Percentiles rank a stretch among this genome's conserved stretches.
Evolutionary conservation across 2,113 vertebrate species (phyloP).

Genomic region (Sprattus sprattus): DNA sequence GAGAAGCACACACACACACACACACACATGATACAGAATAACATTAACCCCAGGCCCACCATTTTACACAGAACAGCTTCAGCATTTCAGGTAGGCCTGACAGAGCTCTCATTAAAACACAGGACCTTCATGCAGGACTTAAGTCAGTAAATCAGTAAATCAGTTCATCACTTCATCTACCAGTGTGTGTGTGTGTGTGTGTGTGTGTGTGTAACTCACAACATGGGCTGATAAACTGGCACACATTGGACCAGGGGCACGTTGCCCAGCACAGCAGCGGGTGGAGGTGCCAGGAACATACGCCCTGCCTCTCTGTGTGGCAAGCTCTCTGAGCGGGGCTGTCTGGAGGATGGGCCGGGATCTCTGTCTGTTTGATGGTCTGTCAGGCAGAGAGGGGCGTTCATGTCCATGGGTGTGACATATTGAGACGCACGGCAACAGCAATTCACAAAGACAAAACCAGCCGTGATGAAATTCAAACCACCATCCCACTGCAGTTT

Average conservation of each 20-base stretch:
- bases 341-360: conserved; percentile 16
- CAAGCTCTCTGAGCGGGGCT: conserved; percentile 32
- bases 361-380: conserved; percentile 27
- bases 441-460: background rate
- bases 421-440: background rate
- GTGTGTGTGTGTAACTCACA: conserved; percentile 57
- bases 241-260: conserved; percentile 64
- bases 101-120: background rate
- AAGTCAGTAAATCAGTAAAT: background rate
- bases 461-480: background rate
- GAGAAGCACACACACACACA: too few species aligned
- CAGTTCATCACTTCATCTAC: background rate
- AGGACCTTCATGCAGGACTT: background rate
- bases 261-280: conserved; percentile 58
- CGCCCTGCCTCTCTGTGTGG: conserved; percentile 18
- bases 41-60: background rate
- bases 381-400: conserved; percentile 14
- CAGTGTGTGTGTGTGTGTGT: background rate
- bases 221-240: conserved; percentile 64
- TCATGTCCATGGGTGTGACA: background rate
- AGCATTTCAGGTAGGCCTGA: background rate
- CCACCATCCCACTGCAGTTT: background rate
- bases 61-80: background rate
- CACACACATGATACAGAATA: too few species aligned
- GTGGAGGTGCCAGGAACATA: conserved; percentile 55